Percentiles rank a stretch among this genome's conserved stretches.
phyloP scores from a whole-genome alignment of 2,888 invertebrate genomes.

The Rutpela maculata region DNA sequence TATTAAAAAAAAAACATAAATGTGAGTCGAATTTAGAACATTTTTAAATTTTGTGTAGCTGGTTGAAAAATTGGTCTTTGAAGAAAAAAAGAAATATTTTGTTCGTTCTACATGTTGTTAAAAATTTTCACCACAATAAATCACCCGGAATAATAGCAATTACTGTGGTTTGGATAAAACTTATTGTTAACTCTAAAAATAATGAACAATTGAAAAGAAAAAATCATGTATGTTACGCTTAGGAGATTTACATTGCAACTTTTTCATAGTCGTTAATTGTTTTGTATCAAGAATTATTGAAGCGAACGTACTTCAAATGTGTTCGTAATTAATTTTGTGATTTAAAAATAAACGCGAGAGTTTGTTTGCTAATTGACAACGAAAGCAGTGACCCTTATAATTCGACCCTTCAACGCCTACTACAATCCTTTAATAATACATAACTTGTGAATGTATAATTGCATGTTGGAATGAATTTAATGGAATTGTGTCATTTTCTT shows the following conservation, averaged over 20 bases:
- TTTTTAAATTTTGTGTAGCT: no score
- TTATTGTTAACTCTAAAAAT: no score
- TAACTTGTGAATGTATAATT: constrained; percentile 2
- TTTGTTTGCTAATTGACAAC: background rate
- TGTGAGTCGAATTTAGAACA: no score
- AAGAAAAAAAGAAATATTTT: no score
- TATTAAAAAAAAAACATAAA: no score
- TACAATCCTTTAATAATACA: background rate
- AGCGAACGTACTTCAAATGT: background rate
- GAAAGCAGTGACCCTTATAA: constrained; percentile 3
- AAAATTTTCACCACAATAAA: no score
- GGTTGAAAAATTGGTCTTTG: no score
- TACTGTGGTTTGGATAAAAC: no score
- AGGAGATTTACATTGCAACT: no score
- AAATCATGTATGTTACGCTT: background rate
- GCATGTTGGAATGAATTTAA: background rate
- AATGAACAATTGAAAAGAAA: background rate
- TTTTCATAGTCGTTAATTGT: background rate
- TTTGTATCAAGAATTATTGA: background rate
- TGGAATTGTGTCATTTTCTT: no score
- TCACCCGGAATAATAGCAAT: no score
- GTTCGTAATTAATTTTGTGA: background rate
- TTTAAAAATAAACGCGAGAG: background rate
- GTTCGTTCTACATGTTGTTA: no score
- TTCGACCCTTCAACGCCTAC: constrained; percentile 7